Base-by-base conservation (phyloP, 2,888 invertebrate genomes). In the Ormyrus rosae region DNA sequence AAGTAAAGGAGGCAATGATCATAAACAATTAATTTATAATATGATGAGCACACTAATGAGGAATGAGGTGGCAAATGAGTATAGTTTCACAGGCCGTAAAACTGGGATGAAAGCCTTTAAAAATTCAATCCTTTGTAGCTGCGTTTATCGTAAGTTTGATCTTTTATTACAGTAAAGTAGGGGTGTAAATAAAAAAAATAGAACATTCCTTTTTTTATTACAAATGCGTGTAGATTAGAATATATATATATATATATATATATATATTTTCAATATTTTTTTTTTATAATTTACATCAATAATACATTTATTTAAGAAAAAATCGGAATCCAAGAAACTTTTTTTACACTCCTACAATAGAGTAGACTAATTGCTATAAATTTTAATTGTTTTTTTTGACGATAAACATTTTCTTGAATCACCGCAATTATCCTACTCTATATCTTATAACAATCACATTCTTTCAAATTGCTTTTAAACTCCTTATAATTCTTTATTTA, bases 51-150 rank as follows among this genome's bases (percentile, higher is more conserved):
- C 64, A n/a, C n/a, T 34, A 1, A 64, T 48, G 48, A 13, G 46
- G n/a, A 64, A 48, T 48, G 8, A 46, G 46, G 48, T 48, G 48
- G 64, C n/a, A 7, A 6, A 64, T 6, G 3, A 6, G n/a, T 64
- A 64, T 11, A 64, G 48, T 46, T 64, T 48, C n/a, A 64, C 64
- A 46, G 64, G 64, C 7, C 64, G 64, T 13, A 64, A 11, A 48
- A 3, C 48, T 0, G 10, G 34, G 6, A 46, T n/a, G n/a, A 48
- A 64, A 13, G 2, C 64, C 46, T 64, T 64, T 0, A 46, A 48
- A 2, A 3, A 64, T 6, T 13, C 48, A 46, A 3, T 2, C 4
- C 48, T 64, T 11, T 64, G 64, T 48, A 13, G 10, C 48, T 46
- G 48, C 48, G 2, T 64, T 2, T 64, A 48, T 13, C 13, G 64